A percentile compares a stretch with the other conserved stretches of the same genome.
Conservation (phyloP, 2,113 vertebrate genomes). For the Synchiropus splendidus region DNA sequence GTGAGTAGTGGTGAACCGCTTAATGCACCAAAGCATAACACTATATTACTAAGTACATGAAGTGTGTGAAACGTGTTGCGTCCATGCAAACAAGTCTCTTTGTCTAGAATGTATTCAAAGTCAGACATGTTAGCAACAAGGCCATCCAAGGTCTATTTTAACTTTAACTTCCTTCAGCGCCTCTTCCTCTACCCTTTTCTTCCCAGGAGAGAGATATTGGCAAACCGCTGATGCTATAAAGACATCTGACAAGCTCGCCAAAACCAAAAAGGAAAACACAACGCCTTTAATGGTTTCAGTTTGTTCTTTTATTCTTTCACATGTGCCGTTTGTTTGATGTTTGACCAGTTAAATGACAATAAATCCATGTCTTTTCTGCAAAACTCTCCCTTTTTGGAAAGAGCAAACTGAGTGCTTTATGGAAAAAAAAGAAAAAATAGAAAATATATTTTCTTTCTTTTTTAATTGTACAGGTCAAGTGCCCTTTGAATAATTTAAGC, state of each 20-base stretch:
- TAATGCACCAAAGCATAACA: no score
- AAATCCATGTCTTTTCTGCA: constrained; percentile 12
- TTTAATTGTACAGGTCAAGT: constrained; percentile 43
- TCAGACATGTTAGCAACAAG: no score
- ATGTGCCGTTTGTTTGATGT: constrained; percentile 25
- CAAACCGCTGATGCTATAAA: no score
- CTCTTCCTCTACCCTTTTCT: background rate
- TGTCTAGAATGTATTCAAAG: no score
- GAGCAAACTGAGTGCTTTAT: constrained; percentile 57
- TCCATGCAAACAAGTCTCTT: no score
- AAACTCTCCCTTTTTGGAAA: constrained; percentile 37
- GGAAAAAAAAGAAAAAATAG: constrained; percentile 55
- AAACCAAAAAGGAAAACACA: background rate
- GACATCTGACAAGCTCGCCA: no score
- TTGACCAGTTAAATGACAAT: constrained; percentile 28
- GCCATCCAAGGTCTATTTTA: no score
- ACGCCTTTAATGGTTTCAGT: constrained; percentile 31
- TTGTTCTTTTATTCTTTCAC: constrained; percentile 56
- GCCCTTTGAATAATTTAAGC: constrained; percentile 43
- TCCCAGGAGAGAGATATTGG: constrained; percentile 42
- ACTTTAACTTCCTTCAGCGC: background rate
- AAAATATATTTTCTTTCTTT: constrained; percentile 56
- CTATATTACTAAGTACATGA: no score
- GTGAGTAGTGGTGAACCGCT: no score
- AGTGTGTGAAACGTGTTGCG: no score